Conservation (phyloP, 2,113 vertebrate genomes). For the Ibidorhyncha struthersii region DNA sequence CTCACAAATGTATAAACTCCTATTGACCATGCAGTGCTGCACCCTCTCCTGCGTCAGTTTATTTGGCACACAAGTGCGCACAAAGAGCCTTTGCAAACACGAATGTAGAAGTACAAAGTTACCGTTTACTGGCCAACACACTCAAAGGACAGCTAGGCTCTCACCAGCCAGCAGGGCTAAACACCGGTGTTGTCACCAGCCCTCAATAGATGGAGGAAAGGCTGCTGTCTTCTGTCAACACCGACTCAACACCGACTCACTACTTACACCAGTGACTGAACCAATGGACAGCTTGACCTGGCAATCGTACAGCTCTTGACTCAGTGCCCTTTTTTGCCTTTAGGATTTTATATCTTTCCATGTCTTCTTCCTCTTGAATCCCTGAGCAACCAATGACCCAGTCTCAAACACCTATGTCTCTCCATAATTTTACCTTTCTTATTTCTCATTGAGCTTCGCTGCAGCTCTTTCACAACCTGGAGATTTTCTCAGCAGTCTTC, state of each 20-base stretch:
- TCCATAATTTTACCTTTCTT: not conserved
- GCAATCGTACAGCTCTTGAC: not conserved
- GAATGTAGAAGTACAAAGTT: not conserved
- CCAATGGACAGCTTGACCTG: accelerated
- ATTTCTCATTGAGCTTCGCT: not conserved
- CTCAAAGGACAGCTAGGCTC: not conserved
- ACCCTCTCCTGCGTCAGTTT: not conserved
- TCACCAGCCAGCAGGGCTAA: not conserved
- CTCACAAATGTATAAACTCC: not conserved
- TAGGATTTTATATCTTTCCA: not conserved
- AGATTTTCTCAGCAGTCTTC: not conserved
- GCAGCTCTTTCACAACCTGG: not conserved
- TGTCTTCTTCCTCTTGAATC: not conserved
- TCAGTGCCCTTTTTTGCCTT: not conserved
- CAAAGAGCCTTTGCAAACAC: not conserved
- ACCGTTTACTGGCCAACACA: not conserved
- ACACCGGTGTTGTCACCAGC: not conserved
- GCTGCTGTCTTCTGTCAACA: not conserved
- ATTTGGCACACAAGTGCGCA: not conserved
- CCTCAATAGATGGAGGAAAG: not conserved
- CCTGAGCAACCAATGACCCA: not conserved
- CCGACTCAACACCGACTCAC: accelerated
- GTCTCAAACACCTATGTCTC: not conserved
- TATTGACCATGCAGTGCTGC: not conserved
- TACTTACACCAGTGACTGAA: not conserved